These are phyloP conservation scores for Ennomos fuscantarius DNA, from an alignment of 2,888 invertebrate genomes.

Conservation along the genomic window DNA sequence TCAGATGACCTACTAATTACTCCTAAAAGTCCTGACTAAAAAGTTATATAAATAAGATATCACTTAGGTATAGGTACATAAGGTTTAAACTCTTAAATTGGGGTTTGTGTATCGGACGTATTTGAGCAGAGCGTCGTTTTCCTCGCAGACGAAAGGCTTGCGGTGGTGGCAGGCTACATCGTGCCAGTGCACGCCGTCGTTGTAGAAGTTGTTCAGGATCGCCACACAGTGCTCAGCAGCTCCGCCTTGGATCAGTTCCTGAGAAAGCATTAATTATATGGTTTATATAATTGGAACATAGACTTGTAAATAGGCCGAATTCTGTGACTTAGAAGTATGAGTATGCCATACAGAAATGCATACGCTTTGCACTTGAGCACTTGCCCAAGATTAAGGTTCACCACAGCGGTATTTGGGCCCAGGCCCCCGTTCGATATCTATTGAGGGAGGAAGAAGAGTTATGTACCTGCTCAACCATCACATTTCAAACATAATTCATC, in stretches of 20 bases:
- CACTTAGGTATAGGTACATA: conserved; percentile 12
- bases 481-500: too few species aligned
- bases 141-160: conserved; percentile 95
- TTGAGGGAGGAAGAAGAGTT: too few species aligned
- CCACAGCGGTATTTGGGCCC: too few species aligned
- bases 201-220: conserved; percentile 95
- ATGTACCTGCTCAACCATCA: too few species aligned
- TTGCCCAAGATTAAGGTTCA: too few species aligned
- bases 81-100: conserved; percentile 88
- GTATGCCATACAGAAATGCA: too few species aligned
- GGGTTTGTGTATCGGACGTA: conserved; percentile 94
- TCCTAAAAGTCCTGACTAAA: conserved; percentile 33
- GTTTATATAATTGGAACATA: conserved; percentile 1
- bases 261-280: conserved; percentile 17
- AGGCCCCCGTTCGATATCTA: too few species aligned
- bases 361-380: too few species aligned
- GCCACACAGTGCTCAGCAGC: conserved; percentile 94
- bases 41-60: conserved; percentile 38
- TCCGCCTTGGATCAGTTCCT: conserved; percentile 92
- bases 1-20: conserved; percentile 27
- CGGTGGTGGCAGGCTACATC: conserved; percentile 96
- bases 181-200: conserved; percentile 96
- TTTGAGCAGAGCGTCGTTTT: conserved; percentile 93
- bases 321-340: not conserved
- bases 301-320: too few species aligned